phyloP scores from a whole-genome alignment of 2,797 vertebrate genomes.

The Phalanger gymnotis region DNA sequence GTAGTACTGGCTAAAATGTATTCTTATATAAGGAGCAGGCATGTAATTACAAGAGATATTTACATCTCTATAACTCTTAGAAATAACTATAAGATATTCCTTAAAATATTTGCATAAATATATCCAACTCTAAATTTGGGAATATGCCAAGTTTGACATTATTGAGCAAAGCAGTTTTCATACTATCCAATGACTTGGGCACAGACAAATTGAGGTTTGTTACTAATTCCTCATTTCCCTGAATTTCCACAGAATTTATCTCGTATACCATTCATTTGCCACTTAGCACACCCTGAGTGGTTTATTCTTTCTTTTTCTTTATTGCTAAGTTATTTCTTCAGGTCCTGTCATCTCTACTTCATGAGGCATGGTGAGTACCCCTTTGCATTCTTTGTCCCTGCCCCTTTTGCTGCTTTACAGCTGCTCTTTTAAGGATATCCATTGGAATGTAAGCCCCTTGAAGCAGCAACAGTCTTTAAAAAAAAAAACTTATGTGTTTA shows the following conservation, averaged over 20 bases:
- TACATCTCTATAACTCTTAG: conserved; percentile 57
- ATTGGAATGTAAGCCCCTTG: not conserved
- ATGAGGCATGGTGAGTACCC: not conserved
- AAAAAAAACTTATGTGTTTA: not conserved
- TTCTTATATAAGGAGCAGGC: conserved; percentile 33
- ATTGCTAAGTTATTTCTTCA: not conserved
- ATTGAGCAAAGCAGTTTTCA: not conserved
- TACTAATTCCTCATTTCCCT: not conserved
- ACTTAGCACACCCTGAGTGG: not conserved
- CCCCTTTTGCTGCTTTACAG: not conserved
- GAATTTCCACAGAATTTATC: not conserved
- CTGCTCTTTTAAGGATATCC: not conserved
- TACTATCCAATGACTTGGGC: not conserved
- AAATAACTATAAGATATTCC: not conserved
- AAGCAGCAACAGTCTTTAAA: not conserved
- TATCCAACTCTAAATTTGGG: conserved; percentile 48
- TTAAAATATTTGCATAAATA: conserved; percentile 34
- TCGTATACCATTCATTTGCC: not conserved
- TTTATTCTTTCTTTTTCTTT: not conserved
- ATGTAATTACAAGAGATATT: conserved; percentile 59
- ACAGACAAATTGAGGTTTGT: not conserved
- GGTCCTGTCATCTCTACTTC: not conserved
- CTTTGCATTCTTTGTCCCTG: not conserved
- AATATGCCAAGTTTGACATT: not conserved
- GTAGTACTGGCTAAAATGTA: conserved; percentile 59